These are phyloP conservation scores for Girardinus metallicus DNA, from an alignment of 2,797 vertebrate genomes.

Conservation along the genomic window DNA sequence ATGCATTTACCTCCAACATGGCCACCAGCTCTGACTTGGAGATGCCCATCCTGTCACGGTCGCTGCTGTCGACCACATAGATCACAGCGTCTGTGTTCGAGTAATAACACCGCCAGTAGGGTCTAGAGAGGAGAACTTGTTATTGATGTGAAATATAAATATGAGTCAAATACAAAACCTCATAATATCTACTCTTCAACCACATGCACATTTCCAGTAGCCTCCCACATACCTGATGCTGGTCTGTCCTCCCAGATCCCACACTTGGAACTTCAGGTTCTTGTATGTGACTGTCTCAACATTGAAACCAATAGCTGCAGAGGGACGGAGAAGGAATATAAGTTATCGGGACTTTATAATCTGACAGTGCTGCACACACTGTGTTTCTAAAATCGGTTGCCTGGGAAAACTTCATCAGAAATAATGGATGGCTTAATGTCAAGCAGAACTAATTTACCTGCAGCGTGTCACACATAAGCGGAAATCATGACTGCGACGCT, in stretches of 20 bases:
- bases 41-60: slow-evolving; percentile 97
- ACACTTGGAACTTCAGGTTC: slow-evolving; percentile 98
- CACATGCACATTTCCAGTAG: background rate
- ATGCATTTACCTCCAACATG: slow-evolving; percentile 91
- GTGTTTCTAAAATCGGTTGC: too few relatives aligned
- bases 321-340: background rate
- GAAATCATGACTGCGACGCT: background rate
- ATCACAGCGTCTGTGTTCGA: slow-evolving; percentile 99
- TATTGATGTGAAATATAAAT: background rate
- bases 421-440: background rate
- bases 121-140: slow-evolving; percentile 76
- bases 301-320: slow-evolving; percentile 96
- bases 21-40: slow-evolving; percentile 98
- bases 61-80: slow-evolving; percentile 98
- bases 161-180: background rate
- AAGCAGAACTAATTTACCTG: background rate
- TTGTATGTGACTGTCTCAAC: slow-evolving; percentile 97
- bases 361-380: background rate
- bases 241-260: slow-evolving; percentile 98
- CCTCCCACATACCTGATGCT: slow-evolving; percentile 90
- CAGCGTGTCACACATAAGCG: background rate
- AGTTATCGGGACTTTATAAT: background rate
- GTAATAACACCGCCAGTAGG: slow-evolving; percentile 98
- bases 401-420: background rate
- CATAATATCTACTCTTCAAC: background rate